A percentile compares a stretch with the other conserved stretches of the same genome.
phyloP scores from a whole-genome alignment of 2,113 vertebrate species.

The Colaptes auratus region DNA sequence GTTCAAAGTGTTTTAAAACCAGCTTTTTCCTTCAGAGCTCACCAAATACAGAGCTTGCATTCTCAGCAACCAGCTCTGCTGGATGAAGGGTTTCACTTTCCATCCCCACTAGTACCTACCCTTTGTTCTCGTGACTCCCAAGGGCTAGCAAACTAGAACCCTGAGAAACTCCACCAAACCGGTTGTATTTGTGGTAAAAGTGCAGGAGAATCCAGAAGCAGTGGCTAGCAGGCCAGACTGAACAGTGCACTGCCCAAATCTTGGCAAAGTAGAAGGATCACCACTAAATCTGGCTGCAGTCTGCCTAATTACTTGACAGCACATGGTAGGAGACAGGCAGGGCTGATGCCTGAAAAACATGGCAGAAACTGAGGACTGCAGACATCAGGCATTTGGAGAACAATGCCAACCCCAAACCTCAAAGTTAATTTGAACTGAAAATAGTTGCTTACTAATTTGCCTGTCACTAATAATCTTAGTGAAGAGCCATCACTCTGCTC shows the following conservation, averaged over 20 bases:
- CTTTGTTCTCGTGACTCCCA: neutral
- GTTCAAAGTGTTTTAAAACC: neutral
- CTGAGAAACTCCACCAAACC: neutral
- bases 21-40: neutral
- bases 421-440: neutral
- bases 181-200: fast-evolving
- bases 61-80: neutral
- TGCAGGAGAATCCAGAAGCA: neutral
- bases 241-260: neutral
- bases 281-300: neutral
- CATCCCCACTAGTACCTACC: neutral
- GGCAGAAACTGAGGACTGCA: neutral
- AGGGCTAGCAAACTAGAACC: neutral
- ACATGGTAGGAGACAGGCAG: neutral
- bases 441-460: neutral
- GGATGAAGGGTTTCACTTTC: neutral
- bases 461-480: neutral
- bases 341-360: neutral
- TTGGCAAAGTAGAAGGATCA: neutral
- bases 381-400: neutral
- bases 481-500: neutral
- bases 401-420: neutral
- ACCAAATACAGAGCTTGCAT: neutral
- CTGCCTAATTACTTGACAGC: neutral
- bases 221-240: neutral